These are phyloP conservation scores for Onychorhynchus coronatus DNA, from an alignment of 2,113 vertebrate species.

Conservation along the genomic window DNA sequence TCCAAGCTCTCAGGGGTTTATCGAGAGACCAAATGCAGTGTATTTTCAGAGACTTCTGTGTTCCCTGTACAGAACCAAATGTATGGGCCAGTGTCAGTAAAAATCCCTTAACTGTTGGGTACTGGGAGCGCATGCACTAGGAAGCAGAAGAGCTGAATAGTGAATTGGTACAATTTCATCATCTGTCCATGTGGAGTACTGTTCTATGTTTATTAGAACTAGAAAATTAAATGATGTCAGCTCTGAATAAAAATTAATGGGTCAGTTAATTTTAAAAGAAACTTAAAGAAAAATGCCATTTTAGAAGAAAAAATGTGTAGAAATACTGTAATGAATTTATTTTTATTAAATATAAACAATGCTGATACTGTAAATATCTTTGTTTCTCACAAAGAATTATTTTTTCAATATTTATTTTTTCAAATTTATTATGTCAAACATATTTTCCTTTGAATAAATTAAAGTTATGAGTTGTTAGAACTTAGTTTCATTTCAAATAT, in stretches of 20 bases:
- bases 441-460: neutral
- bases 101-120: neutral
- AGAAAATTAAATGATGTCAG: neutral
- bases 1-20: neutral
- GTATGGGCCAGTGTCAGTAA: neutral
- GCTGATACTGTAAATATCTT: neutral
- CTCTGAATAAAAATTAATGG: neutral
- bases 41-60: neutral
- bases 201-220: neutral
- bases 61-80: neutral
- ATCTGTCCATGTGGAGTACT: neutral
- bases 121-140: neutral
- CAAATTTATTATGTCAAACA: too few species aligned
- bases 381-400: neutral
- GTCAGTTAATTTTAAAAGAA: neutral
- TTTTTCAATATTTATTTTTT: too few species aligned
- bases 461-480: neutral
- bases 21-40: neutral
- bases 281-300: neutral
- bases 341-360: neutral
- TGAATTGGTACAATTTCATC: neutral
- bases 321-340: neutral
- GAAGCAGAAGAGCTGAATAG: neutral
- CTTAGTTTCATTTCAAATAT: neutral
- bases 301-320: neutral